Percentiles rank a stretch among this genome's conserved stretches.
Evolutionary conservation across 2,797 vertebrate species (phyloP).

Genomic region (Zalophus californianus): DNA sequence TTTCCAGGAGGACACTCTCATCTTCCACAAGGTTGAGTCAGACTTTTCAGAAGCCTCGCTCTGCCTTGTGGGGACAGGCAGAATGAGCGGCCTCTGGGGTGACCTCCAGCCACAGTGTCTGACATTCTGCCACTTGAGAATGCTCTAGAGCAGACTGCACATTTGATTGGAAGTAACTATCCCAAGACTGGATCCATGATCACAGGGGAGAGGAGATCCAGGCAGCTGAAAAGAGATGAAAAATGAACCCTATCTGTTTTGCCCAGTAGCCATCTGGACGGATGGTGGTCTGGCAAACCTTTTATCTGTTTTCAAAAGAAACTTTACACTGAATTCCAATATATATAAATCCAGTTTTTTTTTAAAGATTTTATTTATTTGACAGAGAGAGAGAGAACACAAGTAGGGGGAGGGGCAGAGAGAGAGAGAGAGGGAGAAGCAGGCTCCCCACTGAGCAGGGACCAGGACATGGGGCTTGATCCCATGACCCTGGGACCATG

Average conservation of each 20-base stretch:
- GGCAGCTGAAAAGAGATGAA: not conserved
- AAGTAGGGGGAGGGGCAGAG: too few relatives aligned
- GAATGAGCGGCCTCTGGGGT: not conserved
- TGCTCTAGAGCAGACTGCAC: not conserved
- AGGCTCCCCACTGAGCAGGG: too few relatives aligned
- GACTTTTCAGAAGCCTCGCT: not conserved
- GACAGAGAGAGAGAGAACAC: too few relatives aligned
- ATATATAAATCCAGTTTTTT: not conserved
- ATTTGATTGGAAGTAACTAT: not conserved
- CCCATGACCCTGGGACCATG: too few relatives aligned
- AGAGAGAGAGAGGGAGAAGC: too few relatives aligned
- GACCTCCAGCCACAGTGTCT: not conserved
- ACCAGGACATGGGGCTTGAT: too few relatives aligned
- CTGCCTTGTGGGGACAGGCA: not conserved
- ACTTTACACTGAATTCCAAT: not conserved
- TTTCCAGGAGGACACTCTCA: not conserved
- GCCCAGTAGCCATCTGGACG: not conserved
- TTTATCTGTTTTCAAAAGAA: slow-evolving; percentile 10
- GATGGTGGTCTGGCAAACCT: not conserved
- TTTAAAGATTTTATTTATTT: too few relatives aligned
- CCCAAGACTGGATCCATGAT: not conserved
- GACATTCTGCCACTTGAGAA: not conserved
- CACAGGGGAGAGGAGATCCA: not conserved
- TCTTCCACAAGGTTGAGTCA: not conserved
- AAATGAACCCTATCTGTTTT: not conserved